phyloP scores from a whole-genome alignment of 2,113 vertebrate genomes.

The Eclectus roratus region DNA sequence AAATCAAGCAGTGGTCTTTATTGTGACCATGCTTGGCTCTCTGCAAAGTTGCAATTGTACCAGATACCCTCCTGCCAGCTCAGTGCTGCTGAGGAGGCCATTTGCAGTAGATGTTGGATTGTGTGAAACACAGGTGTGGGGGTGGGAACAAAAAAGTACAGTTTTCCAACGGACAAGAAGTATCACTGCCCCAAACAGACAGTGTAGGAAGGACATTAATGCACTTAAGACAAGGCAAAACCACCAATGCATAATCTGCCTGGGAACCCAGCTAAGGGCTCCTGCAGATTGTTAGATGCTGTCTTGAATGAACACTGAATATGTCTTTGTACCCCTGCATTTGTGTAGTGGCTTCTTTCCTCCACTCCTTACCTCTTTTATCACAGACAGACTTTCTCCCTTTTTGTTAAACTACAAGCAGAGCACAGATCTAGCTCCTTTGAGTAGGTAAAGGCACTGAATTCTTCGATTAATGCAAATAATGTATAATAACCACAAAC shows the following conservation, averaged over 20 bases:
- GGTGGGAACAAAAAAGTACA: fast-evolving
- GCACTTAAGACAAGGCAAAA: background rate
- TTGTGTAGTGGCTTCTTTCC: background rate
- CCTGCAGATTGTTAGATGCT: fast-evolving
- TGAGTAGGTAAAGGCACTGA: background rate
- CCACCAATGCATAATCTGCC: background rate
- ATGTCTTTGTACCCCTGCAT: background rate
- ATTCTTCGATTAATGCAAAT: background rate
- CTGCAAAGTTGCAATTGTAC: background rate
- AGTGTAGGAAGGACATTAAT: background rate
- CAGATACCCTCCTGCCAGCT: fast-evolving
- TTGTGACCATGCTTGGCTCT: background rate
- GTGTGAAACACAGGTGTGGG: background rate
- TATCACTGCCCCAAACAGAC: background rate
- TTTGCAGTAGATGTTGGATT: background rate
- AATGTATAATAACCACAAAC: background rate
- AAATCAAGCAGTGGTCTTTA: background rate
- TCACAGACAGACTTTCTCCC: background rate
- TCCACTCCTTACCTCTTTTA: background rate
- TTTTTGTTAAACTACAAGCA: background rate
- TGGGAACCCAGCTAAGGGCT: fast-evolving
- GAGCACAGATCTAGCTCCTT: background rate
- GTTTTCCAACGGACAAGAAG: background rate
- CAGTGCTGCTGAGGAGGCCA: fast-evolving
- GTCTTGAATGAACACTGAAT: background rate